phyloP scores from a whole-genome alignment of 2,888 invertebrate genomes.

The Trilocha varians region DNA sequence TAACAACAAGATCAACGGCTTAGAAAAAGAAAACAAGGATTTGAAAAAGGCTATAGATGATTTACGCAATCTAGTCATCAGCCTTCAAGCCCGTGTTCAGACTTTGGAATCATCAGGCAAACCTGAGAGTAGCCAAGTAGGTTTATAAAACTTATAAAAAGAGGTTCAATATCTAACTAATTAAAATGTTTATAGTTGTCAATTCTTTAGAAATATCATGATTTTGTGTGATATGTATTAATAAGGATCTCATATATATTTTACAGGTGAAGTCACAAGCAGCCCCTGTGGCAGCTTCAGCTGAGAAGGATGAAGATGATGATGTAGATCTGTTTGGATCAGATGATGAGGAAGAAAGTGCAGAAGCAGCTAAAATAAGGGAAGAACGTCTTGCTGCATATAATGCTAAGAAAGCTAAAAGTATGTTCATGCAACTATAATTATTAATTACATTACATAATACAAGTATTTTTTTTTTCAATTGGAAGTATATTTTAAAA shows the following conservation, averaged over 20 bases:
- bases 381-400: conserved; percentile 92
- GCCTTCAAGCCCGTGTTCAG: conserved; percentile 60
- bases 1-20: conserved; percentile 60
- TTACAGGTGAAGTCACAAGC: conserved; percentile 32
- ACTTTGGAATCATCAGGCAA: conserved; percentile 40
- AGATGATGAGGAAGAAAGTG: conserved; percentile 85
- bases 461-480: too few species aligned
- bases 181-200: too few species aligned
- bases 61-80: conserved; percentile 57
- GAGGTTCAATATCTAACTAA: too few species aligned
- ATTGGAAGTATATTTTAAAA: too few species aligned
- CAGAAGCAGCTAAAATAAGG: conserved; percentile 81
- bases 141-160: conserved; percentile 3
- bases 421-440: conserved; percentile 43
- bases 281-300: conserved; percentile 28
- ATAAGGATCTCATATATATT: conserved; percentile 2
- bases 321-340: conserved; percentile 88
- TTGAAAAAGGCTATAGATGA: conserved; percentile 63
- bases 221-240: too few species aligned
- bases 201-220: too few species aligned
- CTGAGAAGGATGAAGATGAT: conserved; percentile 80
- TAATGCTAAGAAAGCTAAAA: conserved; percentile 92
- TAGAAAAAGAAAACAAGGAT: conserved; percentile 75
- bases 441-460: too few species aligned
- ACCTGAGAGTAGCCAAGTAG: conserved; percentile 34